Base-by-base conservation (phyloP, 2,888 invertebrate species). In the Gisinianus flammeolus region DNA sequence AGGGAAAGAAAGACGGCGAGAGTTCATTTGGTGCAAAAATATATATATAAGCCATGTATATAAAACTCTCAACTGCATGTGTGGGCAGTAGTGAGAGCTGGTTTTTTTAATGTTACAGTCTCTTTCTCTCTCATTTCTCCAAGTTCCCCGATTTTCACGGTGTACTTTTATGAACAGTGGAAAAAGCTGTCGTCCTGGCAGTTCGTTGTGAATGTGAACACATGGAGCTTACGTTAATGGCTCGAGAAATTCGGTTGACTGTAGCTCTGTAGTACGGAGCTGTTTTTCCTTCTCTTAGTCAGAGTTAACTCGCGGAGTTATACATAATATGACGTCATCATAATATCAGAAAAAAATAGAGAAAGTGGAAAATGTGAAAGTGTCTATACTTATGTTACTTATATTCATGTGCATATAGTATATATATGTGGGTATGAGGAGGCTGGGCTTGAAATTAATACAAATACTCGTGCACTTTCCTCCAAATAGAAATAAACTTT, bases 181-280 rank as follows among this genome's bases (percentile, higher is more conserved):
- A 33, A 33, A 31, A 67, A 19, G 73, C 73, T 73, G 73, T 71
- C 71, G n/a, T n/a, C n/a, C n/a, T n/a, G n/a, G 71, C 71, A 73
- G 24, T 58, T 73, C 73, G 31, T 73, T 73, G 73, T 73, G 73
- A 73, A 73, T 62, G 73, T 73, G 73, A 73, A 73, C 73, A 73
- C 73, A 62, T 73, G 73, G 73, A 73, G 31, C 30, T 62, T 30
- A 58, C 31, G 73, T 73, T 73, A 73, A 73, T 73, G 73, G 73
- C 73, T 73, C 33, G 54, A 54, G 54, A 71, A 71, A 71, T 52
- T 19, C 56, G 44, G 44, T 6, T 44, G 16, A 16, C 12, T 44
- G 44, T 44, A 44, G 8, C 6, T 44, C 44, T 62, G 62, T 44
- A 3, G 0, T 69, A 19, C 28, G 6, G 5, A 24, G 44, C 26